phyloP scores from a whole-genome alignment of 2,888 invertebrate genomes.

The Tachina fera region DNA sequence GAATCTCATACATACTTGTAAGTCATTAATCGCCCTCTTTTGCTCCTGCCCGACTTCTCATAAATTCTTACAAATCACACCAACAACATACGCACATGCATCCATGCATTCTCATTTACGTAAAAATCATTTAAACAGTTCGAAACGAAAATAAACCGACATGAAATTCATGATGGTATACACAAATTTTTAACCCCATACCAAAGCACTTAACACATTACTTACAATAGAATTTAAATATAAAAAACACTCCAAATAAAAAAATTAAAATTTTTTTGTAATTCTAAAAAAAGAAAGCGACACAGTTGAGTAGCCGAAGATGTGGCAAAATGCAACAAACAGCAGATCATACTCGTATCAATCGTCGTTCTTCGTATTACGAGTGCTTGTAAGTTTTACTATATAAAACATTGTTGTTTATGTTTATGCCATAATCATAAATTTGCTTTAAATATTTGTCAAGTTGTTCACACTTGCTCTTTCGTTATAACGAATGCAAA shows the following conservation, averaged over 20 bases:
- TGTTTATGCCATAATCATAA: slow-evolving; percentile 36
- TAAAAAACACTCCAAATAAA: slow-evolving; percentile 1
- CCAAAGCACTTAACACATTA: slow-evolving; percentile 66
- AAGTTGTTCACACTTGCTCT: slow-evolving; percentile 24
- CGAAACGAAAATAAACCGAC: slow-evolving; percentile 48
- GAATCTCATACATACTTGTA: slow-evolving; percentile 33
- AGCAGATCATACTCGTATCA: slow-evolving; percentile 9
- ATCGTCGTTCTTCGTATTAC: slow-evolving; percentile 27
- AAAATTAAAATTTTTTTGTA: background rate
- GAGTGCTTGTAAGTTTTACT: slow-evolving; percentile 46
- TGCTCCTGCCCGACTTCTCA: slow-evolving; percentile 14
- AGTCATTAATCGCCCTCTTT: slow-evolving; percentile 43
- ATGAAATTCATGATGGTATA: slow-evolving; percentile 61
- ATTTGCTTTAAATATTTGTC: slow-evolving; percentile 20
- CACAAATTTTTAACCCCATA: slow-evolving; percentile 67
- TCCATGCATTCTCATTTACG: slow-evolving; percentile 7
- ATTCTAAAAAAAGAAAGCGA: slow-evolving; percentile 47
- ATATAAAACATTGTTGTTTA: slow-evolving; percentile 31
- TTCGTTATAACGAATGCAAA: too few relatives aligned
- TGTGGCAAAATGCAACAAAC: slow-evolving; percentile 18
- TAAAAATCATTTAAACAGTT: slow-evolving; percentile 57
- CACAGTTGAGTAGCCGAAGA: slow-evolving; percentile 23
- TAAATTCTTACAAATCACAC: slow-evolving; percentile 37
- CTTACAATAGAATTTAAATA: slow-evolving; percentile 56
- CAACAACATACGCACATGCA: slow-evolving; percentile 37